These are phyloP conservation scores for Rutpela maculata DNA, from an alignment of 2,888 invertebrate genomes.

Conservation along the genomic window DNA sequence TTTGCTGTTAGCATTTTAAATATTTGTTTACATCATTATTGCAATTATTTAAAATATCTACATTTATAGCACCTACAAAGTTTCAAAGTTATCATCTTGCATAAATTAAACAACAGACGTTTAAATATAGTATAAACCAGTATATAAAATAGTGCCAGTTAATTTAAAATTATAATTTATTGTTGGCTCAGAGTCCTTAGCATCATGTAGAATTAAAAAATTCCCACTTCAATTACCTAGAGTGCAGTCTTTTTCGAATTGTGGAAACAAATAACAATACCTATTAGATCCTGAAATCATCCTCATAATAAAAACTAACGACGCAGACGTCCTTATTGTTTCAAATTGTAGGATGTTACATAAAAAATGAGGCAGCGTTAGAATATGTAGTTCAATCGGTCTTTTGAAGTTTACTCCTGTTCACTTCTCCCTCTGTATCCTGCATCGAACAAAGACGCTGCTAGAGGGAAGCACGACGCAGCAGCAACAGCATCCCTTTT, in stretches of 20 bases:
- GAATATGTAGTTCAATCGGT: slow-evolving; percentile 50
- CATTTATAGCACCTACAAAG: too few relatives aligned
- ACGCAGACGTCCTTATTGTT: slow-evolving; percentile 31
- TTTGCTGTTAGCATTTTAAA: too few relatives aligned
- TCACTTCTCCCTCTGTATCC: slow-evolving; percentile 42
- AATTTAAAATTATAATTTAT: background rate
- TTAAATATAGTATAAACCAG: too few relatives aligned
- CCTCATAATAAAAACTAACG: slow-evolving; percentile 9
- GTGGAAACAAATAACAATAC: slow-evolving; percentile 4
- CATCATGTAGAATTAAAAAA: background rate
- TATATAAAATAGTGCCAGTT: background rate
- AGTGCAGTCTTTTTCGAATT: slow-evolving; percentile 2
- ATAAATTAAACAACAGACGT: too few relatives aligned
- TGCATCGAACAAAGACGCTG: slow-evolving; percentile 52
- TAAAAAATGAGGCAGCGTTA: slow-evolving; percentile 30
- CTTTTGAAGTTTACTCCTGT: slow-evolving; percentile 29
- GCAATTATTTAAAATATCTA: too few relatives aligned
- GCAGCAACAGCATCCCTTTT: slow-evolving; percentile 64
- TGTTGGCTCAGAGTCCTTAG: background rate
- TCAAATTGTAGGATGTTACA: slow-evolving; percentile 30
- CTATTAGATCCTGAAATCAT: slow-evolving; percentile 7
- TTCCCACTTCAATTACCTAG: slow-evolving; percentile 2
- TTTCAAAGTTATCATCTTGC: too few relatives aligned
- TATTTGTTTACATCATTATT: too few relatives aligned
- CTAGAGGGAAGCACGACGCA: slow-evolving; percentile 35